Evolutionary conservation across 2,113 vertebrate genomes (phyloP), one percentile per base, ranked within the genome.

Genomic region (Syngnathus scovelli): DNA sequence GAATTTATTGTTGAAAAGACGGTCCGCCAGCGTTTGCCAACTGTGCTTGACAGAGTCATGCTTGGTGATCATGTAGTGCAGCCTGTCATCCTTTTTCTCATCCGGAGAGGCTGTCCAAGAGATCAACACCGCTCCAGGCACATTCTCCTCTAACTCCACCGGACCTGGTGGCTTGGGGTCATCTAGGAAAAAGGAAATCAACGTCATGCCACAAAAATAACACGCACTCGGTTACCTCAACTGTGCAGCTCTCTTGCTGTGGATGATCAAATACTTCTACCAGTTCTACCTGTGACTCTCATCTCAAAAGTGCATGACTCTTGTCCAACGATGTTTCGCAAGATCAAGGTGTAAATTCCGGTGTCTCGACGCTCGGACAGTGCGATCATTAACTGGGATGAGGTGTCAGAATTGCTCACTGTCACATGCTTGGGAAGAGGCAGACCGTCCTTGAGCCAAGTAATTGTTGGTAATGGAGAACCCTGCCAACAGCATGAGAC

Each of bases 1-100:
- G 76, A 90, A 94, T 78, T 87, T 94, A 87, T 94, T 94, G 80
- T 91, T 95, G 80, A 94, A 93, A 78, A 96, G 79, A 3, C 78
- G 85, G 68, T 93, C 90, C 0, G 92, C 93, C 69, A 90, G 85
- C 41, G 88, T 71, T 0, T 76, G 79, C 95, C 95, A 98, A 12
- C 72, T 36, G 0, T 87, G 86, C 27, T 89, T 90, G 2, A 76
- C 78, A 0, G 92, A 92, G 74, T 94, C 93, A 0, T 90, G 78
- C 61, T 87, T 93, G 72, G 91, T 81, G 70, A 96, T 81, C 0
- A 89, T 78, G 68, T 96, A 97, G 77, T 94, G 82, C 33, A 96
- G 87, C 1, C 84, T 86, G 27, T 70, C 66, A 0, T 89, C 93
- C 74, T 84, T 86, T 63, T 89, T 90, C 76, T 96, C 95, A 0